Conservation (phyloP, 1,140 invertebrate genomes). For the Heliconius nattereri region DNA sequence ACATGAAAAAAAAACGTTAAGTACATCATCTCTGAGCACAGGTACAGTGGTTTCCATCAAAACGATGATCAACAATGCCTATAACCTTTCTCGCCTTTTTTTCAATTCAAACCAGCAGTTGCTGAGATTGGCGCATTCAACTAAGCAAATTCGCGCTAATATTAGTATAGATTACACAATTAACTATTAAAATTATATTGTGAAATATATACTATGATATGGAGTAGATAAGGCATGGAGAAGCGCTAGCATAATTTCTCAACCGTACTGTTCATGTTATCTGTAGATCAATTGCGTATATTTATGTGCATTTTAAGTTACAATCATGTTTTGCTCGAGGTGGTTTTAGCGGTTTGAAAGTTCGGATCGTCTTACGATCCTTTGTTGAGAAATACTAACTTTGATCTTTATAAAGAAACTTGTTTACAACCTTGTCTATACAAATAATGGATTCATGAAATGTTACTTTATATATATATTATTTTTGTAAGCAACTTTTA, state of each 20-base stretch:
- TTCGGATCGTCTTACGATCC: slow-evolving; percentile 15
- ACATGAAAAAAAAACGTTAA: too few relatives aligned
- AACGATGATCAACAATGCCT: too few relatives aligned
- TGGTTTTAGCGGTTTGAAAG: slow-evolving; percentile 19
- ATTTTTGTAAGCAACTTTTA: not conserved
- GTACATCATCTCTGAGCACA: too few relatives aligned
- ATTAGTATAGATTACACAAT: too few relatives aligned
- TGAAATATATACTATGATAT: not conserved
- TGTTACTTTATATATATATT: slow-evolving; percentile 1
- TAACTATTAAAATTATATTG: too few relatives aligned
- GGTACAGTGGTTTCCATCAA: too few relatives aligned
- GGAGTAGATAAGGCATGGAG: not conserved
- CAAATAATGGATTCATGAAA: not conserved
- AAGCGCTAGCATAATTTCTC: not conserved
- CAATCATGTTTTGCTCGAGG: slow-evolving; percentile 7
- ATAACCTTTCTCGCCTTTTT: too few relatives aligned
- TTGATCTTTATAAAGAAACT: slow-evolving; percentile 19
- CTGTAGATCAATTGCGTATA: slow-evolving; percentile 15
- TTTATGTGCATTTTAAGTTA: slow-evolving; percentile 12
- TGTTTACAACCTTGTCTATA: slow-evolving; percentile 7
- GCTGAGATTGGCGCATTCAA: too few relatives aligned
- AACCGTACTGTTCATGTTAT: not conserved
- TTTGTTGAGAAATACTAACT: slow-evolving; percentile 23
- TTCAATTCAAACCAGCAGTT: too few relatives aligned
- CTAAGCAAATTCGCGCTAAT: too few relatives aligned